Evolutionary conservation across 2,888 invertebrate species (phyloP), one percentile per base, ranked within the genome.

Genomic region (Epinotia ramella): DNA sequence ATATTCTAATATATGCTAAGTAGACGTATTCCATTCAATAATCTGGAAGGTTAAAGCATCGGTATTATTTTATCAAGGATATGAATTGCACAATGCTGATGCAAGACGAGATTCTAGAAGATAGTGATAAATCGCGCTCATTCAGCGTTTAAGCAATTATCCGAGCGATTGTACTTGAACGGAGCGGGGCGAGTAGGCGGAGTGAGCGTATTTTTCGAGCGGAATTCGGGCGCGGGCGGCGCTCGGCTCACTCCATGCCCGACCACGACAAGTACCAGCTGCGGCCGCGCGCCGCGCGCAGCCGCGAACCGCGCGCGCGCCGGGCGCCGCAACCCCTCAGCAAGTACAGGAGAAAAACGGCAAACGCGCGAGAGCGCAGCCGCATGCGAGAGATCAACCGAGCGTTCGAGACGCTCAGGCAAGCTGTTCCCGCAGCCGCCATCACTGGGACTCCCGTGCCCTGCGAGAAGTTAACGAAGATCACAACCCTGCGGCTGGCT

Each of bases 351-450:
- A 95, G 98, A 82, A 97, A 97, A 94, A 98, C 98, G 0, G 98
- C 98, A 16, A 98, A 98, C 92, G 98, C 98, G 0, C 92, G 98
- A 46, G 98, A 98, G 85, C 91, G 98, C 49, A 97, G 96, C 80
- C 95, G 98, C 73, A 98, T 98, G 98, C 95, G 97, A 67, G 98
- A 98, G 88, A 98, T 98, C 82, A 98, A 98, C 91, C 95, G 96
- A 77, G 98, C 98, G 0, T 98, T 98, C 89, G 98, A 98, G 86
- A 95, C 96, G 1, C 94, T 98, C 11, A 95, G 98, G 33, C 95
- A 95, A 18, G 97, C 97, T 33, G 96, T 98, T 13, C 98, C 98
- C 9, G 93, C 94, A 0, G 87, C 95, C 16, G 95, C 95, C 77
- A 91, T 93, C 82, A 94, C 95, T 7, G 95, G 95, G 69, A 86